These are phyloP conservation scores for Todiramphus chloris DNA, from an alignment of 2,113 vertebrate species.

Conservation along the genomic window DNA sequence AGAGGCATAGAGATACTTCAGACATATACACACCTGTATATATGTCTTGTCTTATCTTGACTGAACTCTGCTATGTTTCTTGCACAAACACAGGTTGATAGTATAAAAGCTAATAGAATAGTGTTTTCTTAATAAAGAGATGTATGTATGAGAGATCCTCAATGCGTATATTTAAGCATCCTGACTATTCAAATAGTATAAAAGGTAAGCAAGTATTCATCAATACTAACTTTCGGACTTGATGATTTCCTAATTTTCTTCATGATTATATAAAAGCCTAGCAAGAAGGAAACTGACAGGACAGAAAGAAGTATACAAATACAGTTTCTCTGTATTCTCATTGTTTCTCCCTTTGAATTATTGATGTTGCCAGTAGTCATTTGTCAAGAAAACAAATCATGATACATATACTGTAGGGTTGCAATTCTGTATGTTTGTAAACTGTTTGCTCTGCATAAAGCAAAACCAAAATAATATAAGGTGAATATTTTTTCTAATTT, in stretches of 20 bases:
- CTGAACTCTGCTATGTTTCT: background rate
- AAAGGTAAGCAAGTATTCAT: slow-evolving; percentile 49
- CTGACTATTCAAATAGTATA: background rate
- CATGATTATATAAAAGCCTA: slow-evolving; percentile 54
- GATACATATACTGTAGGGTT: slow-evolving; percentile 28
- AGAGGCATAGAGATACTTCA: background rate
- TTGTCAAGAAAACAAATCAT: slow-evolving; percentile 76
- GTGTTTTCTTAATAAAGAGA: slow-evolving; percentile 42
- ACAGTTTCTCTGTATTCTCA: slow-evolving; percentile 71
- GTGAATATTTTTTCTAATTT: background rate
- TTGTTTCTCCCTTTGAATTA: slow-evolving; percentile 78
- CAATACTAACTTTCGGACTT: slow-evolving; percentile 4
- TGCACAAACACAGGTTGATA: background rate
- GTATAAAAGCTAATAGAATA: slow-evolving; percentile 42
- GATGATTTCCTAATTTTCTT: slow-evolving; percentile 62
- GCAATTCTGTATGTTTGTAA: slow-evolving; percentile 52
- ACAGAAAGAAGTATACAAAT: slow-evolving; percentile 66
- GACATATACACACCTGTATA: slow-evolving; percentile 37
- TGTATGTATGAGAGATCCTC: background rate
- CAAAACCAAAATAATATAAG: background rate
- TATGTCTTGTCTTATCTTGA: background rate
- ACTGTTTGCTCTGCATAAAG: slow-evolving; percentile 28
- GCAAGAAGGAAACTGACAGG: slow-evolving; percentile 69
- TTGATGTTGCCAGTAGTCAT: slow-evolving; percentile 77
- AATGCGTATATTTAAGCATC: slow-evolving; percentile 19